Conservation (phyloP, 2,888 invertebrate species). For the Coelogynopora nodosa region DNA sequence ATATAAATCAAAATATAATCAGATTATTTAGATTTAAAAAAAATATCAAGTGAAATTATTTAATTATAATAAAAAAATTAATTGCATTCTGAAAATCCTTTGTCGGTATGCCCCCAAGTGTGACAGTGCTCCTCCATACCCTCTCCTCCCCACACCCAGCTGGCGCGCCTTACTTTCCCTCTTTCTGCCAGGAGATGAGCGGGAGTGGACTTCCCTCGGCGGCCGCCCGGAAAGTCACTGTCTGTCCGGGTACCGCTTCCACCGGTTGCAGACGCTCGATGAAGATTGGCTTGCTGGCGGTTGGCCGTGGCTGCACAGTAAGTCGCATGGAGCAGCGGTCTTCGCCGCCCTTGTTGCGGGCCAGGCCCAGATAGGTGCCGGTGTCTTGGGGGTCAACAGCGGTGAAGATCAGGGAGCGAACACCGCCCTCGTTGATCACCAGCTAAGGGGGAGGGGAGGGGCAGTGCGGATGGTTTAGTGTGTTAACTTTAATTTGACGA, state of each 20-base stretch:
- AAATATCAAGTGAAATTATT: too few species aligned
- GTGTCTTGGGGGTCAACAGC: slow-evolving; percentile 78
- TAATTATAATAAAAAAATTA: too few species aligned
- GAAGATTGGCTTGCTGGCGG: slow-evolving; percentile 90
- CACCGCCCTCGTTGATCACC: slow-evolving; percentile 90
- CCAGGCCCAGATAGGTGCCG: slow-evolving; percentile 83
- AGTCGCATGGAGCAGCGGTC: slow-evolving; percentile 82
- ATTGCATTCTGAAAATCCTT: too few species aligned
- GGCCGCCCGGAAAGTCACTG: slow-evolving; percentile 80
- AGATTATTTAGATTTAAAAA: too few species aligned
- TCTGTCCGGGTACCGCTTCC: slow-evolving; percentile 86
- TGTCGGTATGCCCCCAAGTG: too few species aligned
- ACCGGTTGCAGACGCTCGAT: slow-evolving; percentile 87
- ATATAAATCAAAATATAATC: too few species aligned
- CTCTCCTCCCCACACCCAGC: too few species aligned
- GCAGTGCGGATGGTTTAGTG: neutral
- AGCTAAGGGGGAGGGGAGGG: slow-evolving; percentile 43
- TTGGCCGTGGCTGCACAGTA: slow-evolving; percentile 73
- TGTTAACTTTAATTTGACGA: too few species aligned
- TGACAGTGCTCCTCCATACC: too few species aligned
- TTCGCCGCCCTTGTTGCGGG: slow-evolving; percentile 88
- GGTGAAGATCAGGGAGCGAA: slow-evolving; percentile 92
- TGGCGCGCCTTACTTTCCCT: slow-evolving; percentile 67
- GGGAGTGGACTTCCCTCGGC: slow-evolving; percentile 89
- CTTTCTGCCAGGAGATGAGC: slow-evolving; percentile 94